phyloP scores from a whole-genome alignment of 2,113 vertebrate genomes.

The Tupaia chinensis region DNA sequence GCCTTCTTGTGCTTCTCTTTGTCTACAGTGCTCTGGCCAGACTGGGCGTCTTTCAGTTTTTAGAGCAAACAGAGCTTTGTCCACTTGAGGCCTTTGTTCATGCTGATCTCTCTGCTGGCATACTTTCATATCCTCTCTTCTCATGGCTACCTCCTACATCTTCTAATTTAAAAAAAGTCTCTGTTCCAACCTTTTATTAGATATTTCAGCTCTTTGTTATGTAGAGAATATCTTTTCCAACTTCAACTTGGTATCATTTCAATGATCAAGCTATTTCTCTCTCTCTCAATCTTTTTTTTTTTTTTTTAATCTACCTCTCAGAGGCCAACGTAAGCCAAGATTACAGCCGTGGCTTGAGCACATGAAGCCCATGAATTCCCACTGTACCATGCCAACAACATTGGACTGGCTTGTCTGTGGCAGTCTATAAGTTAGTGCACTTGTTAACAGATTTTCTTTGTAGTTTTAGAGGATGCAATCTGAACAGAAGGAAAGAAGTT shows the following conservation, averaged over 20 bases:
- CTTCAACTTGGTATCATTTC: not conserved
- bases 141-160: not conserved
- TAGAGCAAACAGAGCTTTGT: not conserved
- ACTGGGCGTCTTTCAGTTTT: not conserved
- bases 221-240: not conserved
- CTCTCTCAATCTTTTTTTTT: not conserved
- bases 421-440: not conserved
- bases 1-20: not conserved
- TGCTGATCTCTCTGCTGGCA: not conserved
- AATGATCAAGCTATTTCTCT: not conserved
- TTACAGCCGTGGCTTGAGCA: not conserved
- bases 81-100: not conserved
- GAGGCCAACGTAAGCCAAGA: not conserved
- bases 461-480: not conserved
- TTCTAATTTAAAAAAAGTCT: not conserved
- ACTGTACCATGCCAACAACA: fast-evolving
- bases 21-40: not conserved
- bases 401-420: not conserved
- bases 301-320: not conserved
- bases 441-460: not conserved
- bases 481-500: not conserved
- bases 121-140: not conserved
- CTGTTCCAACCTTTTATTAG: not conserved
- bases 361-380: not conserved
- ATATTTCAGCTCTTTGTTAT: not conserved